These are phyloP conservation scores for Diorhabda sublineata DNA, from an alignment of 1,140 invertebrate species.

Conservation along the genomic window DNA sequence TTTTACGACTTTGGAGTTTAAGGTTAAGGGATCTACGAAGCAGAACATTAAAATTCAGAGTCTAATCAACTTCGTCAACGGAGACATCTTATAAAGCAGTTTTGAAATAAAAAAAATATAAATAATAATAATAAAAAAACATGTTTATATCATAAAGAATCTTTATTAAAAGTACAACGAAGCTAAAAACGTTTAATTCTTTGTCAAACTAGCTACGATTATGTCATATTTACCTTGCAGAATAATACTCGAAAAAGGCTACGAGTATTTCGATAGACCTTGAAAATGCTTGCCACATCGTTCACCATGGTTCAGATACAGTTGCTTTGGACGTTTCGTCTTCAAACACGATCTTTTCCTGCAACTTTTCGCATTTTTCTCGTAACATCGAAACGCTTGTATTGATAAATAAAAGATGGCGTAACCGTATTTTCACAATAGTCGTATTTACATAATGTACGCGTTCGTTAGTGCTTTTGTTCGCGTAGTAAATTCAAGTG, in stretches of 20 bases:
- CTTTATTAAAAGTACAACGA: no score
- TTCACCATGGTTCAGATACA: slow-evolving; percentile 41
- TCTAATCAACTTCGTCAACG: no score
- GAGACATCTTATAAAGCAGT: no score
- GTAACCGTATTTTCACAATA: neutral
- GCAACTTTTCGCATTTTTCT: neutral
- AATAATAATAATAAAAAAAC: no score
- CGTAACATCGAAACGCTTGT: slow-evolving; percentile 16
- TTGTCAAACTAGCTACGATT: no score
- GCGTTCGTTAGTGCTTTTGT: neutral
- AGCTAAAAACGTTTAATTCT: no score
- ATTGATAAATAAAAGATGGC: neutral
- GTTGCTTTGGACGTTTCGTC: neutral
- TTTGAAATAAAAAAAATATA: no score
- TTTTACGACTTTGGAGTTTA: no score
- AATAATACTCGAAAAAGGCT: slow-evolving; percentile 75
- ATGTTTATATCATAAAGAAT: no score
- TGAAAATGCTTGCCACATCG: slow-evolving; percentile 73
- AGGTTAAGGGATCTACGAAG: no score
- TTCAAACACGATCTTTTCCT: neutral
- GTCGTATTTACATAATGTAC: neutral
- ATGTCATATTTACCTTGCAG: slow-evolving; percentile 57
- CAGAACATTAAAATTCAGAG: no score
- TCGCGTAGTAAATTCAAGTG: neutral
- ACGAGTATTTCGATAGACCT: slow-evolving; percentile 72